Conservation (phyloP, 2,113 vertebrate genomes). For the Lepus timidus region DNA sequence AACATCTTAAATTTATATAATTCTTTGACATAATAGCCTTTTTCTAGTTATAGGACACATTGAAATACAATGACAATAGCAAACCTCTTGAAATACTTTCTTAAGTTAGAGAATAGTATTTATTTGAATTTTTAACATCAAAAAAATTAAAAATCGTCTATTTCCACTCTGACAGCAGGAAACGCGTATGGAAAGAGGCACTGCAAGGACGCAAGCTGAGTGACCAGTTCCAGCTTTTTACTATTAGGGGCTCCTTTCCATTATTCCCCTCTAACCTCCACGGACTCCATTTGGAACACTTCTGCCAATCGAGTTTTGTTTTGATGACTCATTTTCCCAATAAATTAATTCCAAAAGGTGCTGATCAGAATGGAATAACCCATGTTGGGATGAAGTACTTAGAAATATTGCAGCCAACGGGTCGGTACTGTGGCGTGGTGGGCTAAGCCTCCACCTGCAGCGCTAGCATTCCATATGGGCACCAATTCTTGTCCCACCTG, state of each 20-base stretch:
- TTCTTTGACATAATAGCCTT: background rate
- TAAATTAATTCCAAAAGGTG: conserved; percentile 11
- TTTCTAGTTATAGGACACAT: conserved; percentile 10
- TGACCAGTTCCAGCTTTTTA: background rate
- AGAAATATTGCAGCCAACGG: conserved; percentile 21
- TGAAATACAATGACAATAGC: background rate
- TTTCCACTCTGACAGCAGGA: background rate
- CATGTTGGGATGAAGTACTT: background rate
- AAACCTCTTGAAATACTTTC: background rate
- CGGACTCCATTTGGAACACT: background rate
- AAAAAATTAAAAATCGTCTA: conserved; percentile 13
- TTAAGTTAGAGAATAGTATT: conserved; percentile 2
- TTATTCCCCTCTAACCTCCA: background rate
- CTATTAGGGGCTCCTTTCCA: background rate
- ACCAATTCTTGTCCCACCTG: no score
- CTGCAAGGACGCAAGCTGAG: background rate
- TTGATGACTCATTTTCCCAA: conserved; percentile 3
- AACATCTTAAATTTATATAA: conserved; percentile 49
- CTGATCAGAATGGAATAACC: conserved; percentile 31
- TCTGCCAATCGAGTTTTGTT: conserved; percentile 7
- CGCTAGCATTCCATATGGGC: no score
- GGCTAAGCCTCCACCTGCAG: no score
- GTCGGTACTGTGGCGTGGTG: no score
- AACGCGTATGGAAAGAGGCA: background rate
- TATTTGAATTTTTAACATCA: conserved; percentile 27